Percentiles rank a stretch among this genome's conserved stretches.
phyloP scores from a whole-genome alignment of 2,113 vertebrate genomes.

The Thamnophis sirtalis region DNA sequence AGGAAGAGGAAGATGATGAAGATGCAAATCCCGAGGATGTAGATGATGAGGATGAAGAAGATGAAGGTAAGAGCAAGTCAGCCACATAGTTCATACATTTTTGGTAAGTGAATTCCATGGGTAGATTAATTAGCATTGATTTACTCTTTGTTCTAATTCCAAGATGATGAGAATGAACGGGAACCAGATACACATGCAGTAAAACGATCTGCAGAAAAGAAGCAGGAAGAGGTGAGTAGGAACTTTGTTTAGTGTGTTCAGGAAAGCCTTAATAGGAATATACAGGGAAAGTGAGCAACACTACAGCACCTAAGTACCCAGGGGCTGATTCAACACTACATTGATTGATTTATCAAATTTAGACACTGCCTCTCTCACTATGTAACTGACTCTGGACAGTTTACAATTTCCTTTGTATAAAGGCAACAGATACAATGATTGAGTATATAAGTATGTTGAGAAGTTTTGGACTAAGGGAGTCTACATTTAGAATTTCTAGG shows the following conservation, averaged over 20 bases:
- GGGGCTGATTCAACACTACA: not conserved
- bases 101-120: not conserved
- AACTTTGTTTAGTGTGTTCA: not conserved
- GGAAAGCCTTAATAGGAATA: not conserved
- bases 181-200: slow-evolving; percentile 73
- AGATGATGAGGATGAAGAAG: slow-evolving; percentile 72
- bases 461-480: not conserved
- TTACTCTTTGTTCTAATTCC: slow-evolving; percentile 39
- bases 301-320: not conserved
- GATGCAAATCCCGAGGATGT: slow-evolving; percentile 75
- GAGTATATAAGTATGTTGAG: not conserved
- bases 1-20: slow-evolving; percentile 70
- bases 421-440: not conserved
- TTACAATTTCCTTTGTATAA: not conserved
- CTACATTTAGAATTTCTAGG: not conserved
- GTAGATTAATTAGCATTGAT: slow-evolving; percentile 5
- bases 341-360: not conserved
- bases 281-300: not conserved
- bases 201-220: slow-evolving; percentile 76
- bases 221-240: slow-evolving; percentile 66
- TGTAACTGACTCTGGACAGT: not conserved
- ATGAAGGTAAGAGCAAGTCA: slow-evolving; percentile 61
- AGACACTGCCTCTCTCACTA: not conserved
- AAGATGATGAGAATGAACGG: slow-evolving; percentile 71
- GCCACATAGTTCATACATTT: not conserved